Percentiles rank a stretch among this genome's conserved stretches.
Conservation (phyloP, 2,797 vertebrate genomes). For the Eulemur rubriventer region DNA sequence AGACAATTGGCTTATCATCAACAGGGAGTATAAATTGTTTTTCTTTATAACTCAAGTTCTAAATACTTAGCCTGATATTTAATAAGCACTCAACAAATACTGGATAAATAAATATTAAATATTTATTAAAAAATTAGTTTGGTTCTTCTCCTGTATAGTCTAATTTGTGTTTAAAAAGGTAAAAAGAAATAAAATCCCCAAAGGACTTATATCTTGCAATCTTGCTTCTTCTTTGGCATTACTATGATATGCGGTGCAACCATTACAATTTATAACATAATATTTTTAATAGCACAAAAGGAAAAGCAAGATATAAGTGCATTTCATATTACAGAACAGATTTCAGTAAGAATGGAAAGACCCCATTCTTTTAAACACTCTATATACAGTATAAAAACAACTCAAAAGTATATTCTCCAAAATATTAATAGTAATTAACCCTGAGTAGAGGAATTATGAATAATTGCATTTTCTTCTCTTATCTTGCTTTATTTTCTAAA, state of each 20-base stretch:
- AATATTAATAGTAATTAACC: neutral
- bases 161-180: neutral
- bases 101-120: neutral
- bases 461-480: neutral
- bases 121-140: neutral
- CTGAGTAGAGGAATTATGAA: neutral
- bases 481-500: neutral
- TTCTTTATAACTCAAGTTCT: neutral
- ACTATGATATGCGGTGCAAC: neutral
- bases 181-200: neutral
- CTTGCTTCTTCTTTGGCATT: neutral
- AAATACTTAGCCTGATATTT: neutral
- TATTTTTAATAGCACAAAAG: neutral
- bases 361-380: neutral
- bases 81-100: neutral
- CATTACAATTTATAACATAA: neutral
- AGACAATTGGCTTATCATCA: slow-evolving; percentile 17
- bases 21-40: neutral
- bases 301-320: neutral
- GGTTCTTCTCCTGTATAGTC: neutral
- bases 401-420: neutral
- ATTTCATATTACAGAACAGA: neutral
- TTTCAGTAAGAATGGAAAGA: neutral
- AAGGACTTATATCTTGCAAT: neutral
- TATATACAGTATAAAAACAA: neutral